Conservation (phyloP, 2,888 invertebrate genomes). For the Cosmia pyralina region DNA sequence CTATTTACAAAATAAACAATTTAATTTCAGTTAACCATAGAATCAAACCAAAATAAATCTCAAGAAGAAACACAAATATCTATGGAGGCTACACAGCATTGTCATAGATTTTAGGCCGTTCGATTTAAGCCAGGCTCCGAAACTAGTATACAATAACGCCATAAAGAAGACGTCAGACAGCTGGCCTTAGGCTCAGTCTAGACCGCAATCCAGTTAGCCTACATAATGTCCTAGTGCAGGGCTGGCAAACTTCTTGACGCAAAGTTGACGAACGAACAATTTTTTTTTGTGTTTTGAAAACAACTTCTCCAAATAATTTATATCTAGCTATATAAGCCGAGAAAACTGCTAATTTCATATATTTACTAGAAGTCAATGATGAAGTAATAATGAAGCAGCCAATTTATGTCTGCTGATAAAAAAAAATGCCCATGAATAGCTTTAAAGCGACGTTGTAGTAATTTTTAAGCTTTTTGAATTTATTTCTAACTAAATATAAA, state of each 20-base stretch:
- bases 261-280: neutral
- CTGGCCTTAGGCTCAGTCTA: conserved; percentile 51
- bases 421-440: too few species aligned
- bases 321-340: too few species aligned
- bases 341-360: neutral
- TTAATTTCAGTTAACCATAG: too few species aligned
- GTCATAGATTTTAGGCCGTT: conserved; percentile 37
- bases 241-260: neutral
- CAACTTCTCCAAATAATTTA: too few species aligned
- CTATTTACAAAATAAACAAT: too few species aligned
- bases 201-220: conserved; percentile 55
- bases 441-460: too few species aligned
- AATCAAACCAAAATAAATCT: too few species aligned
- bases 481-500: too few species aligned
- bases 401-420: neutral
- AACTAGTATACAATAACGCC: conserved; percentile 47
- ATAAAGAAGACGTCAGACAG: conserved; percentile 61
- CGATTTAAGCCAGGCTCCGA: conserved; percentile 13
- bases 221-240: conserved; percentile 54
- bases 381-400: neutral
- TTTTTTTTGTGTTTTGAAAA: too few species aligned
- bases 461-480: too few species aligned
- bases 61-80: neutral
- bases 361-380: neutral
- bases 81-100: neutral